These are phyloP conservation scores for Plecotus auritus DNA, from an alignment of 2,113 vertebrate genomes.

Conservation along the genomic window DNA sequence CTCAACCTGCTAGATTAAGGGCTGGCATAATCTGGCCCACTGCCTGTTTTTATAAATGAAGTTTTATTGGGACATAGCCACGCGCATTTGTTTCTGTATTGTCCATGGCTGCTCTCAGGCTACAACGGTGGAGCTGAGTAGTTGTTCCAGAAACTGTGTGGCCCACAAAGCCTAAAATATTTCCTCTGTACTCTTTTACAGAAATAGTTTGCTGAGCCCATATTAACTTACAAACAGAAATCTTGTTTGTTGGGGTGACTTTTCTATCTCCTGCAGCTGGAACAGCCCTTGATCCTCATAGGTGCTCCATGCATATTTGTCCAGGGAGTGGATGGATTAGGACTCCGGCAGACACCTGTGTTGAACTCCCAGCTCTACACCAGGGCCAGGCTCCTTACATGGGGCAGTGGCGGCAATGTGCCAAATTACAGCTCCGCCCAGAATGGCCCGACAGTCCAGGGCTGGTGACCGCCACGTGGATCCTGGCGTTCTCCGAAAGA, in stretches of 20 bases:
- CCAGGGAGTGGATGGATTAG: fast-evolving
- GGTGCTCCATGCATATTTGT: neutral
- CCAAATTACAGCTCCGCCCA: neutral
- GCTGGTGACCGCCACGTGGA: neutral
- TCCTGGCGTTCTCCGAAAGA: neutral
- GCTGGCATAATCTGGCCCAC: neutral
- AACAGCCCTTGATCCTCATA: neutral
- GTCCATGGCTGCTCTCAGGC: neutral
- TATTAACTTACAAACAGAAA: neutral
- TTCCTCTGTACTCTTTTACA: neutral
- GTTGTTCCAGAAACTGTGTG: neutral
- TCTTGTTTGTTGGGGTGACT: neutral
- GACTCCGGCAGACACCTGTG: neutral
- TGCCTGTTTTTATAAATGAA: neutral
- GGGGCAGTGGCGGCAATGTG: fast-evolving
- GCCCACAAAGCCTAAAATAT: neutral
- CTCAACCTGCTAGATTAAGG: neutral
- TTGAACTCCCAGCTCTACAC: neutral
- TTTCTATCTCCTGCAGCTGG: neutral
- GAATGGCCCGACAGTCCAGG: fast-evolving
- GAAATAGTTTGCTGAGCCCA: neutral
- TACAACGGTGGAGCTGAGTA: neutral
- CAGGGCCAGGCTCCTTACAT: neutral
- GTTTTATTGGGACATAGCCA: neutral
- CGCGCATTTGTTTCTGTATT: fast-evolving